A percentile compares a stretch with the other conserved stretches of the same genome.
Evolutionary conservation across 2,888 invertebrate genomes (phyloP).

Genomic region (Parnassius mnemosyne): DNA sequence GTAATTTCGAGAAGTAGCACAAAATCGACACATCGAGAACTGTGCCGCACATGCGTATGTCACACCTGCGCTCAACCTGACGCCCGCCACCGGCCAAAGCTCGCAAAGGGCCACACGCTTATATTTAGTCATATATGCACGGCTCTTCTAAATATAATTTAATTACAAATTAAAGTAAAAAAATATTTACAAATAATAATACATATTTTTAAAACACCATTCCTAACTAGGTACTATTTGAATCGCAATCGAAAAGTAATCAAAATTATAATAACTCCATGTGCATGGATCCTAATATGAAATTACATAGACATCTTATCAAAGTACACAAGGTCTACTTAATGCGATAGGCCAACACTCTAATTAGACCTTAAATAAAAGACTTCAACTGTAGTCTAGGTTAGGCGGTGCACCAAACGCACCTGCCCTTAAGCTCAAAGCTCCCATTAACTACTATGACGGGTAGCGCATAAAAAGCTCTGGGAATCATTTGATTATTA

Average conservation of each 20-base stretch:
- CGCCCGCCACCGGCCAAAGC: slow-evolving; percentile 29
- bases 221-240: slow-evolving; percentile 6
- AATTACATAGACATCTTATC: slow-evolving; percentile 29
- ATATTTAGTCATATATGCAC: no score
- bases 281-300: slow-evolving; percentile 26
- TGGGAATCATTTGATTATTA: slow-evolving; percentile 35
- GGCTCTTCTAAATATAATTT: no score
- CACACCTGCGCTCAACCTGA: slow-evolving; percentile 41
- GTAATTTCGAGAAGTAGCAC: slow-evolving; percentile 23
- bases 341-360: slow-evolving; percentile 32
- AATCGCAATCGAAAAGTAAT: slow-evolving; percentile 20
- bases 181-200: slow-evolving; percentile 28
- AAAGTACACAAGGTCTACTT: slow-evolving; percentile 27
- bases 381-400: slow-evolving; percentile 27
- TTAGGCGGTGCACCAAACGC: slow-evolving; percentile 33
- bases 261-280: slow-evolving; percentile 18
- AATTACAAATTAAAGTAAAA: no score
- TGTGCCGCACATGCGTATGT: slow-evolving; percentile 32
- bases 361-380: slow-evolving; percentile 30
- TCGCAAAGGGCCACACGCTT: slow-evolving; percentile 28
- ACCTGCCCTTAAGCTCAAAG: slow-evolving; percentile 39
- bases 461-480: slow-evolving; percentile 33
- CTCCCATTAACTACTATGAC: slow-evolving; percentile 35
- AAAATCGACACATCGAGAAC: slow-evolving; percentile 27
- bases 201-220: slow-evolving; percentile 21